Evolutionary conservation across 2,888 invertebrate species (phyloP), one percentile per base, ranked within the genome.

Genomic region (Crematogaster levior): DNA sequence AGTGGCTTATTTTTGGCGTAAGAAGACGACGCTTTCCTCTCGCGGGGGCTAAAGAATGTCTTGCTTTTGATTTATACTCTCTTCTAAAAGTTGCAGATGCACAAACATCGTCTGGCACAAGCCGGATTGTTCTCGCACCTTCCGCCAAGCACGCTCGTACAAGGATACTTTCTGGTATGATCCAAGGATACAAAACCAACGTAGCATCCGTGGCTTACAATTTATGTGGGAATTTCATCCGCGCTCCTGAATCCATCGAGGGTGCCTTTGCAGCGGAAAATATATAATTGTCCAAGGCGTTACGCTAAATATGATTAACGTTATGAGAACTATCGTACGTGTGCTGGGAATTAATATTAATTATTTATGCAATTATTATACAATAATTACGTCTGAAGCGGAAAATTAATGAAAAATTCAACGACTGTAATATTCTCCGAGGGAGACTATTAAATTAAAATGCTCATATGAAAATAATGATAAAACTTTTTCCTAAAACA

Each of bases 1-100:
- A 90, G 87, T 89, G 91, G 88, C 87, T 90, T 91, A 91, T 91
- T 91, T 91, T 90, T 89, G 88, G 89, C 85, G 90, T 84, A 85
- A 72, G 86, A 53, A 43, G 48, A 70, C 53, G 30, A 34, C 40
- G 24, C 30, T 24, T 15, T 3, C 48, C 40, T 30, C 43, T 53
- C 10, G 81, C 34, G 51, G 65, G 72, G 85, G 89, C 86, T 89
- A 90, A 91, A 88, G 89, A 89, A 91, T 90, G 91, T 91, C 86
- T 85, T 85, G 85, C 83, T 85, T 90, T 91, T 91, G 91, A 91
- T 91, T 91, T 91, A 91, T 87, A 79, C 65, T 68, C 27, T 34
- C 65, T 75, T 82, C 18, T 80, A 85, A 74, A 87, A 89, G 81
- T 86, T 86, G 86, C 79, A 87, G 86, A 88, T 88, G 86, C 86